These are phyloP conservation scores for Peromyscus leucopus DNA, from an alignment of 2,113 vertebrate species.

Conservation along the genomic window DNA sequence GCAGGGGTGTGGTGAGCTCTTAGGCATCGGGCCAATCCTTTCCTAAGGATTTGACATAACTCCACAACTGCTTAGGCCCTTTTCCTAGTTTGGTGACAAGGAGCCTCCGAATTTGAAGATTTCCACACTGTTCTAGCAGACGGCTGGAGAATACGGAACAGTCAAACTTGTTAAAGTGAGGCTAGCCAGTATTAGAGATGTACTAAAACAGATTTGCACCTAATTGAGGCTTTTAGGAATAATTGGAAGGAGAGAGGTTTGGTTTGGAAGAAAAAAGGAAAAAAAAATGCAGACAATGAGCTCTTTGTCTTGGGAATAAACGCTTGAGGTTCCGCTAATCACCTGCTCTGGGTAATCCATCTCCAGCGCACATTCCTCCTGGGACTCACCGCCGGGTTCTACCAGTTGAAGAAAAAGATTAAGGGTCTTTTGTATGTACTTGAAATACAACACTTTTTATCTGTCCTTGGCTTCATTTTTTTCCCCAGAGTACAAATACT, in stretches of 20 bases:
- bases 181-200: conserved; percentile 61
- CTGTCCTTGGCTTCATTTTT: background rate
- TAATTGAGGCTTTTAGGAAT: conserved; percentile 71
- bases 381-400: conserved; percentile 46
- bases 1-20: background rate
- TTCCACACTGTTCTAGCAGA: background rate
- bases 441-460: conserved; percentile 48
- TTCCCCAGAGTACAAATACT: background rate
- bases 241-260: conserved; percentile 33
- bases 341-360: conserved; percentile 19
- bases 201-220: conserved; percentile 67
- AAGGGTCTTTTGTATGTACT: conserved; percentile 45
- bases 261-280: background rate
- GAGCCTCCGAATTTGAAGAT: conserved; percentile 53
- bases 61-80: background rate
- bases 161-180: conserved; percentile 59
- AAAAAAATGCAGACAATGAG: background rate
- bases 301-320: conserved; percentile 51
- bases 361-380: conserved; percentile 4
- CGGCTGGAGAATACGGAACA: conserved; percentile 24
- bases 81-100: background rate
- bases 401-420: conserved; percentile 50
- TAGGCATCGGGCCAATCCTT: background rate
- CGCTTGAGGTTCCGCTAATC: background rate
- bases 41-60: conserved; percentile 26